Evolutionary conservation across 2,113 vertebrate genomes (phyloP).

Genomic region (Stegostoma tigrinum): DNA sequence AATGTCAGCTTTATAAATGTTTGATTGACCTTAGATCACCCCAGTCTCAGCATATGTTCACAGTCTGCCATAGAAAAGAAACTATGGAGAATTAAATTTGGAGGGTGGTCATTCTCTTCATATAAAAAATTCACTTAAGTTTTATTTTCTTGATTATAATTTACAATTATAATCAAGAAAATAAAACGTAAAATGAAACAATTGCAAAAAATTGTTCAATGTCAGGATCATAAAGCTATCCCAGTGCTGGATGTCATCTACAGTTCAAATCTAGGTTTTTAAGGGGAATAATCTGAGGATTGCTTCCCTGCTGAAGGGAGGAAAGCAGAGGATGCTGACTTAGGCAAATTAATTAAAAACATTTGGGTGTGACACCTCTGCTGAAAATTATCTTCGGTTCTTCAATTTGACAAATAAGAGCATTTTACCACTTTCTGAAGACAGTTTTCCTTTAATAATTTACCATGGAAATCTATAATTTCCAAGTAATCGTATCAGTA

Average conservation of each 20-base stretch:
- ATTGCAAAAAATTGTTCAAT: neutral
- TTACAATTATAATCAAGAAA: no score
- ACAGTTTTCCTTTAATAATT: neutral
- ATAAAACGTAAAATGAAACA: neutral
- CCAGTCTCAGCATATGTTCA: constrained; percentile 24
- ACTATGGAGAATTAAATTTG: neutral
- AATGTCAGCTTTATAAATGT: constrained; percentile 24
- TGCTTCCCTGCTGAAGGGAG: neutral
- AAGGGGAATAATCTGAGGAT: neutral
- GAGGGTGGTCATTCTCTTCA: neutral
- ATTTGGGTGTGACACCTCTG: neutral
- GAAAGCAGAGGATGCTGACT: neutral
- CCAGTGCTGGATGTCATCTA: neutral
- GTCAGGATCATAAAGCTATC: neutral
- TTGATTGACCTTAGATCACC: constrained; percentile 23
- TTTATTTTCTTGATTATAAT: neutral
- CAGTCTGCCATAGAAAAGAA: neutral
- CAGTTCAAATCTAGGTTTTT: neutral
- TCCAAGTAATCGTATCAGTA: neutral
- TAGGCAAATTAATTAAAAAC: neutral
- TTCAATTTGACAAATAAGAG: neutral
- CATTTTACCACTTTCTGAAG: neutral
- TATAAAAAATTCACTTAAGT: neutral
- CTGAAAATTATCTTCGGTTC: neutral
- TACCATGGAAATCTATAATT: neutral